phyloP scores from a whole-genome alignment of 1,140 invertebrate species.

The Lordiphosa clarofinis region DNA sequence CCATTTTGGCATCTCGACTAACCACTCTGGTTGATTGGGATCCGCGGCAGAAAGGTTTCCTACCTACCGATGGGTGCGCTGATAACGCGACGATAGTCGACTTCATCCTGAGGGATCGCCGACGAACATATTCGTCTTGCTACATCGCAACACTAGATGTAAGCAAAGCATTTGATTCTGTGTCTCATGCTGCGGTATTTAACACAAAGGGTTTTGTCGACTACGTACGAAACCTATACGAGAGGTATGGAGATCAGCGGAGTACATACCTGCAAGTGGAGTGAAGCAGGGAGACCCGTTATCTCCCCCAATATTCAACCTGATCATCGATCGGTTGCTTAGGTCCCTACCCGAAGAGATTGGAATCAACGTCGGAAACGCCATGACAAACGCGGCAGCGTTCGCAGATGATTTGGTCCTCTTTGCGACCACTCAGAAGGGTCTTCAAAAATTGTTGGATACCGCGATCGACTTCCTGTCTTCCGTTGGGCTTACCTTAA shows the following conservation, averaged over 20 bases:
- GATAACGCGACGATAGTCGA: conserved; percentile 33
- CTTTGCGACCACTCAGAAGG: conserved; percentile 2
- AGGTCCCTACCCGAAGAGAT: conserved; percentile 12
- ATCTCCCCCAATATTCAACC: conserved; percentile 19
- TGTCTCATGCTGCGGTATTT: conserved; percentile 1
- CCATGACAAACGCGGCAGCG: neutral
- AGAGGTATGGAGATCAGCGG: conserved; percentile 9
- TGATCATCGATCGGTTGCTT: conserved; percentile 23
- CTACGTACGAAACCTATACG: conserved; percentile 8
- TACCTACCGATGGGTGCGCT: conserved; percentile 27
- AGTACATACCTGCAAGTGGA: conserved; percentile 9
- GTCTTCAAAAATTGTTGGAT: conserved; percentile 6
- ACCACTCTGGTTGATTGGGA: conserved; percentile 15
- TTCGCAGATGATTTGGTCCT: conserved; percentile 17
- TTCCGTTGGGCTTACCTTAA: conserved; percentile 7
- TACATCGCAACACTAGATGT: conserved; percentile 23
- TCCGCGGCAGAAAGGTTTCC: conserved; percentile 15
- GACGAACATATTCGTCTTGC: conserved; percentile 11
- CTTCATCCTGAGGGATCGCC: conserved; percentile 21
- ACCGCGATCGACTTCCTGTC: conserved; percentile 14
- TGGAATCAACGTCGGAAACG: conserved; percentile 12
- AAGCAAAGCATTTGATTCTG: conserved; percentile 17
- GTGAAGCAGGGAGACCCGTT: conserved; percentile 25
- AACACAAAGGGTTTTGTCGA: conserved; percentile 18
- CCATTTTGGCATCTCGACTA: conserved; percentile 19